Conservation (phyloP, 2,113 vertebrate species). For the Hippopotamus amphibius region DNA sequence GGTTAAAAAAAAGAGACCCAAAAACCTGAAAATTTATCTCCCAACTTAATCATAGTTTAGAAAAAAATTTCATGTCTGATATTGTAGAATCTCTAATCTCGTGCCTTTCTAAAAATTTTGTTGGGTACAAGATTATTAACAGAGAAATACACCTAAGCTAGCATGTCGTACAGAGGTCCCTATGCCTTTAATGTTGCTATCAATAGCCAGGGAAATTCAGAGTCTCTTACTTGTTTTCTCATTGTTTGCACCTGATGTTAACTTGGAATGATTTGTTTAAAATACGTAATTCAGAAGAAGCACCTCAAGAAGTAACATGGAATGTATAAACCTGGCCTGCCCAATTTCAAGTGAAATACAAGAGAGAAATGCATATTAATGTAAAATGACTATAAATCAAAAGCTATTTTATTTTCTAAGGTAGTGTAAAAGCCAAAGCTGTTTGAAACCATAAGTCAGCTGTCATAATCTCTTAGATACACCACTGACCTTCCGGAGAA, state of each 20-base stretch:
- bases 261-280: conserved; percentile 75
- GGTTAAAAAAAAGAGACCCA: background rate
- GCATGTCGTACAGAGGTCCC: background rate
- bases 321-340: conserved; percentile 61
- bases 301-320: conserved; percentile 71
- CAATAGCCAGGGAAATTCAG: conserved; percentile 52
- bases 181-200: conserved; percentile 27
- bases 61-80: background rate
- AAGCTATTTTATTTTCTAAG: conserved; percentile 81
- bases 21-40: conserved; percentile 53
- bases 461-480: conserved; percentile 84
- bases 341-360: conserved; percentile 81
- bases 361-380: conserved; percentile 79
- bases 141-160: conserved; percentile 37
- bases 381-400: conserved; percentile 82
- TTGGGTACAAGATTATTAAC: conserved; percentile 44
- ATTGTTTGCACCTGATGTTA: conserved; percentile 66
- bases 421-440: conserved; percentile 79
- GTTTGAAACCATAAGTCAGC: conserved; percentile 83
- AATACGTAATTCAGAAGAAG: conserved; percentile 67
- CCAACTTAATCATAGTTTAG: background rate
- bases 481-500: conserved; percentile 83
- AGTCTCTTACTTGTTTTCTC: conserved; percentile 53
- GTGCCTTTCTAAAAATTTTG: background rate
- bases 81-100: background rate